phyloP scores from a whole-genome alignment of 2,113 vertebrate genomes.

The Poeciliopsis prolifica region DNA sequence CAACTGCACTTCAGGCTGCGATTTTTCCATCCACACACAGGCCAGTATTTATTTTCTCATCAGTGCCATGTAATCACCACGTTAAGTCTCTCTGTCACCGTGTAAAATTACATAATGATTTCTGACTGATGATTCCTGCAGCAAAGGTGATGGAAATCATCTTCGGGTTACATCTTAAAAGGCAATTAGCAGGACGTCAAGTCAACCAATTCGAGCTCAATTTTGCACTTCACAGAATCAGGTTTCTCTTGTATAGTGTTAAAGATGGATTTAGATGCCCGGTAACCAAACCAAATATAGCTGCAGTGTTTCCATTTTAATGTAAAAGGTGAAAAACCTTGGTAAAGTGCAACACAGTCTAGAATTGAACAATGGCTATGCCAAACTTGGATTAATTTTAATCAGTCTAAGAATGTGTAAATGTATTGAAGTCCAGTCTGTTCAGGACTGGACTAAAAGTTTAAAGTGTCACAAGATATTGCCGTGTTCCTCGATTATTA shows the following conservation, averaged over 20 bases:
- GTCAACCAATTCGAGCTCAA: constrained; percentile 7
- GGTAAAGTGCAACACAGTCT: too few relatives aligned
- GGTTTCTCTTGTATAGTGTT: background rate
- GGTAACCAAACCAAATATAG: background rate
- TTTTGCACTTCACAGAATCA: background rate
- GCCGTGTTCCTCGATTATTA: too few relatives aligned
- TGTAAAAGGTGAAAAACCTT: background rate
- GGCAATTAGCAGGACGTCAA: background rate
- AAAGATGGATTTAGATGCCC: background rate
- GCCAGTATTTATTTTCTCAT: constrained; percentile 68
- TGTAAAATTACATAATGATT: constrained; percentile 48
- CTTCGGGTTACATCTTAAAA: constrained; percentile 4
- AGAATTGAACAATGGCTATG: too few relatives aligned
- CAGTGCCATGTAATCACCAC: constrained; percentile 51
- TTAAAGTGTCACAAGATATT: too few relatives aligned
- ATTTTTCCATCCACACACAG: constrained; percentile 52
- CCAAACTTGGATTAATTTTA: too few relatives aligned
- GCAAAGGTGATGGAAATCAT: constrained; percentile 42
- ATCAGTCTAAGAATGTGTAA: too few relatives aligned
- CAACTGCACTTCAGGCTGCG: constrained; percentile 34
- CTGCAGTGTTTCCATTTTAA: background rate
- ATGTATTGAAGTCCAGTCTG: too few relatives aligned
- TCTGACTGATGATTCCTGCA: constrained; percentile 57
- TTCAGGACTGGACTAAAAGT: too few relatives aligned
- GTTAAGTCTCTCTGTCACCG: constrained; percentile 44